A percentile compares a stretch with the other conserved stretches of the same genome.
Evolutionary conservation across 2,888 invertebrate species (phyloP).

Genomic region (Chaitophorus viminalis): DNA sequence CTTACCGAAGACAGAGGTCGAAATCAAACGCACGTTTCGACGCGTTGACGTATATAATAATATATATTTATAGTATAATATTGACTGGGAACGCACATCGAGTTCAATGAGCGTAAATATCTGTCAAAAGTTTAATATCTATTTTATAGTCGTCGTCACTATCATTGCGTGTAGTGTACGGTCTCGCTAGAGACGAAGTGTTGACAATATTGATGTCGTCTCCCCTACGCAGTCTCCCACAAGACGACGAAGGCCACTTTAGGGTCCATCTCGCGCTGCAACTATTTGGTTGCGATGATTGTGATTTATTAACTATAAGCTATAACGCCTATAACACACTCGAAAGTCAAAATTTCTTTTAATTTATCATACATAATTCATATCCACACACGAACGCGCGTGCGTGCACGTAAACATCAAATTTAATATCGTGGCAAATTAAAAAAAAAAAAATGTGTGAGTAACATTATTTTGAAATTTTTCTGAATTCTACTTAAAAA

Average conservation of each 20-base stretch:
- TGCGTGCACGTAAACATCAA: too few species aligned
- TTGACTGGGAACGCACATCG: background rate
- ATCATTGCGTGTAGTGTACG: background rate
- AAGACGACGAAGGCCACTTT: background rate
- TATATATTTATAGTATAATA: background rate
- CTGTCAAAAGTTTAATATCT: conserved; percentile 37
- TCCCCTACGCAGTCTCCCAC: background rate
- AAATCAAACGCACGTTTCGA: background rate
- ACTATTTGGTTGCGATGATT: conserved; percentile 9
- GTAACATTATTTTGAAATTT: too few species aligned
- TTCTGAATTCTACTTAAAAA: too few species aligned
- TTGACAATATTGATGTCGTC: conserved; percentile 38
- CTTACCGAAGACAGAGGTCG: background rate
- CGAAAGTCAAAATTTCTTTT: background rate
- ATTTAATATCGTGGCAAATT: too few species aligned
- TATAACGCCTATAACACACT: background rate
- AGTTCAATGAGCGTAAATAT: background rate
- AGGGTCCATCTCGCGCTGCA: background rate
- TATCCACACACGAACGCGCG: background rate
- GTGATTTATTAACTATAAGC: conserved; percentile 27
- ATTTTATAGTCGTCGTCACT: background rate
- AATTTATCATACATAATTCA: background rate
- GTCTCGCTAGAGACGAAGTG: background rate
- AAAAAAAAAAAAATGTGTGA: too few species aligned
- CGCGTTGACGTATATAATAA: background rate